These are phyloP conservation scores for Prochilodus magdalenae DNA, from an alignment of 2,113 vertebrate species.

Conservation along the genomic window DNA sequence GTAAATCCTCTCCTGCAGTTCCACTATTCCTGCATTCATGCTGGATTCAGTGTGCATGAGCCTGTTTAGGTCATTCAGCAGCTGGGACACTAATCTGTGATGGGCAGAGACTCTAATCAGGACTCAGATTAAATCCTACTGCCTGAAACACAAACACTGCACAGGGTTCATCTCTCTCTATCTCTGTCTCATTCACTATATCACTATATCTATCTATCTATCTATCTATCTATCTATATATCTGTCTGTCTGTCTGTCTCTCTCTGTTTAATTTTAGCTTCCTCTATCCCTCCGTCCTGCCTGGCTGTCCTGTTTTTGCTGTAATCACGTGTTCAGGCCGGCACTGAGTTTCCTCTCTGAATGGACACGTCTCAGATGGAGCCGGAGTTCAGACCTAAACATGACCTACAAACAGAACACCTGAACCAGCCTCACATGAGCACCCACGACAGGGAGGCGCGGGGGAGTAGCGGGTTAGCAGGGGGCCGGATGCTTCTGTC, in stretches of 20 bases:
- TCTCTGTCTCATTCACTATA: not conserved
- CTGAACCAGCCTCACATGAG: not conserved
- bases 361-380: conserved; percentile 13
- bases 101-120: conserved; percentile 13
- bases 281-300: not conserved
- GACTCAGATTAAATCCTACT: conserved; percentile 26
- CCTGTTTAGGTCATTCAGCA: not conserved
- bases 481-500: too few relatives aligned
- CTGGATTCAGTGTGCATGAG: not conserved
- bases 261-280: not conserved
- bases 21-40: not conserved
- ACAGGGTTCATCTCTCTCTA: not conserved
- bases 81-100: not conserved
- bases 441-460: too few relatives aligned
- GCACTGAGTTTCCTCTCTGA: not conserved
- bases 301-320: not conserved
- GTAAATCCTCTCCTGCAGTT: not conserved
- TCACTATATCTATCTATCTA: not conserved
- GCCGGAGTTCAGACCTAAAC: conserved; percentile 26
- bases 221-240: not conserved
- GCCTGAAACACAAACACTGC: not conserved
- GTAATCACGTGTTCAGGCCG: not conserved
- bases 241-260: not conserved
- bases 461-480: not conserved
- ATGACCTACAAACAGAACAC: not conserved